Evolutionary conservation across 1,140 invertebrate species (phyloP), one percentile per base, ranked within the genome.

Genomic region (Fopius arisanus): DNA sequence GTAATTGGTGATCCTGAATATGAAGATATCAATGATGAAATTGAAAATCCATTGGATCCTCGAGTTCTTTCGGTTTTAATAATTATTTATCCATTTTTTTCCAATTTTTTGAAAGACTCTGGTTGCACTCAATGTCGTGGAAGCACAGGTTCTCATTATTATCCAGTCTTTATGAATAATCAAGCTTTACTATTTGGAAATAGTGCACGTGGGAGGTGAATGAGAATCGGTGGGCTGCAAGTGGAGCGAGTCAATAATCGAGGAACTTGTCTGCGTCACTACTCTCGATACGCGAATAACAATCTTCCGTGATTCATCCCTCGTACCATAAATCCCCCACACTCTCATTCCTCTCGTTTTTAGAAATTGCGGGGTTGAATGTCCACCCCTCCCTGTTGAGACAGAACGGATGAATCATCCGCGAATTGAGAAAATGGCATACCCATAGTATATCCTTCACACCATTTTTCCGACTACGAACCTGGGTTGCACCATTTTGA

Each of bases 241-340:
- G 70, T 67, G 21, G 65, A 73, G 43, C 71, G 43, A 67, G 71
- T 73, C 71, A 72, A 72, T 73, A 73, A 67, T 48, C 4, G 23
- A 51, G 26, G n/a, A 37, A 51, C 54, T 37, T 41, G 26, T 43
- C 63, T 73, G 71, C 63, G 71, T 73, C 63, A 67, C 65, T 31
- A 67, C 65, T 31, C 21, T 63, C 68, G 37, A 71, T 71, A 31
- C 40, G 23, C 54, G 54, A 63, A 71, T 33, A 68, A 28, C 40
- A 65, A 71, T 71, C 51, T 63, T 16, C 14, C 54, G 19, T 71
- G 59, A 71, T 40, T 71, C 59, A 71, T 62, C 62, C 23, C 54
- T 33, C 40, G 12, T 37, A 37, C 12, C n/a, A n/a, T 37, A 37
- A 37, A 37, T 37, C 12, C 12, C 33, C 33, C 7, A 10, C 7